Conservation (phyloP, 2,888 invertebrate genomes). For the Chydorus sphaericus region DNA sequence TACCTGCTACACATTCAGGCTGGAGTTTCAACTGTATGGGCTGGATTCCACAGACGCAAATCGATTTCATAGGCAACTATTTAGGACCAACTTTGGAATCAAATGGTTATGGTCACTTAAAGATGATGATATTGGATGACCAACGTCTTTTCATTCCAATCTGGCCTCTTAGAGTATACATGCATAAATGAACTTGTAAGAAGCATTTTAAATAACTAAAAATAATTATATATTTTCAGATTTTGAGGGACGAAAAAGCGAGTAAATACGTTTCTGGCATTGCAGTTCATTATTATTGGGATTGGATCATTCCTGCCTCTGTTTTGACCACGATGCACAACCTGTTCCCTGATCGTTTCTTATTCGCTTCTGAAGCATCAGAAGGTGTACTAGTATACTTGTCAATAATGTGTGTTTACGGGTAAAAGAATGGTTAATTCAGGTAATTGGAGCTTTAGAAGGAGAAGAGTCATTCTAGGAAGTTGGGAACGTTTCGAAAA, state of each 20-base stretch:
- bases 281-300: too few relatives aligned
- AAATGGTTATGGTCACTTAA: conserved; percentile 40
- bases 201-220: background rate
- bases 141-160: conserved; percentile 47
- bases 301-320: too few relatives aligned
- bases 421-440: background rate
- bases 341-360: conserved; percentile 34
- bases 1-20: conserved; percentile 23
- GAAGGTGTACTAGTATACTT: conserved; percentile 19
- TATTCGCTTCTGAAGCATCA: conserved; percentile 39
- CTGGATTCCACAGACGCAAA: conserved; percentile 50
- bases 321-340: too few relatives aligned
- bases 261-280: too few relatives aligned
- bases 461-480: conserved; percentile 30
- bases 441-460: conserved; percentile 7
- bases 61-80: conserved; percentile 51
- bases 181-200: too few relatives aligned
- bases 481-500: conserved; percentile 36
- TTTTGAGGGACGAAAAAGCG: too few relatives aligned
- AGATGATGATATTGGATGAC: conserved; percentile 63
- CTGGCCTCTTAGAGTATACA: conserved; percentile 48
- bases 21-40: conserved; percentile 56
- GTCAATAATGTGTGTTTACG: too few relatives aligned
- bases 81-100: conserved; percentile 56
- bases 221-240: too few relatives aligned